These are phyloP conservation scores for Nesidiocoris tenuis DNA, from an alignment of 2,888 invertebrate genomes.

Conservation along the genomic window DNA sequence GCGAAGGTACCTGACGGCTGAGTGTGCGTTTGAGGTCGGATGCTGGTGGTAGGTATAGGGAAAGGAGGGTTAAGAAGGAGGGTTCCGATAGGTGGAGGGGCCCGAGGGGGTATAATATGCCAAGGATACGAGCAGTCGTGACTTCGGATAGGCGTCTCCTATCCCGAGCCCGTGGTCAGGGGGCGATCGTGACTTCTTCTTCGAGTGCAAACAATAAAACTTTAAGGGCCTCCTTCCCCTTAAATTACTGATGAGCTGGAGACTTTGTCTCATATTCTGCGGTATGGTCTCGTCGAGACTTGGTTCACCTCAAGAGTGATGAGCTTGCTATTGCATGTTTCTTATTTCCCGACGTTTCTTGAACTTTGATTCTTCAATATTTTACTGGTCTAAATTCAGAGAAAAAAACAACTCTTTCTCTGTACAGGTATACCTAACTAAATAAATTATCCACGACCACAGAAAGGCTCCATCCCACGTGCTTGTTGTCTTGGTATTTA, in stretches of 20 bases:
- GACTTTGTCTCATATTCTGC: not conserved
- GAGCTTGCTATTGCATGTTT: too few relatives aligned
- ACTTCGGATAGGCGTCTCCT: conserved; percentile 34
- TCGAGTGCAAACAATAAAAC: conserved; percentile 43
- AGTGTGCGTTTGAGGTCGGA: not conserved
- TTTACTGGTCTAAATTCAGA: too few relatives aligned
- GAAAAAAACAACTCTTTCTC: too few relatives aligned
- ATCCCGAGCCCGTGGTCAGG: conserved; percentile 37
- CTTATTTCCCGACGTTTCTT: too few relatives aligned
- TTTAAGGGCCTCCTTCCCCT: conserved; percentile 36
- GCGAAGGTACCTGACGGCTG: not conserved
- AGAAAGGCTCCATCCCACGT: too few relatives aligned
- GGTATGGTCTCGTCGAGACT: too few relatives aligned
- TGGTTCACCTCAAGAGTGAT: too few relatives aligned
- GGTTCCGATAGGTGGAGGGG: not conserved
- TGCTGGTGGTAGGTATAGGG: not conserved
- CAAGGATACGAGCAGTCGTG: conserved; percentile 13
- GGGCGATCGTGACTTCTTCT: conserved; percentile 39
- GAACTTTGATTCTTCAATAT: too few relatives aligned
- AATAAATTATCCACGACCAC: too few relatives aligned
- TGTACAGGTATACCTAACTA: too few relatives aligned
- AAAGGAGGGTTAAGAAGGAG: too few relatives aligned
- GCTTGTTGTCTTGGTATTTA: too few relatives aligned
- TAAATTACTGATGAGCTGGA: conserved; percentile 36
- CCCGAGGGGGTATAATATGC: not conserved